Base-by-base conservation (phyloP, 2,888 invertebrate species). In the Spodoptera picta region DNA sequence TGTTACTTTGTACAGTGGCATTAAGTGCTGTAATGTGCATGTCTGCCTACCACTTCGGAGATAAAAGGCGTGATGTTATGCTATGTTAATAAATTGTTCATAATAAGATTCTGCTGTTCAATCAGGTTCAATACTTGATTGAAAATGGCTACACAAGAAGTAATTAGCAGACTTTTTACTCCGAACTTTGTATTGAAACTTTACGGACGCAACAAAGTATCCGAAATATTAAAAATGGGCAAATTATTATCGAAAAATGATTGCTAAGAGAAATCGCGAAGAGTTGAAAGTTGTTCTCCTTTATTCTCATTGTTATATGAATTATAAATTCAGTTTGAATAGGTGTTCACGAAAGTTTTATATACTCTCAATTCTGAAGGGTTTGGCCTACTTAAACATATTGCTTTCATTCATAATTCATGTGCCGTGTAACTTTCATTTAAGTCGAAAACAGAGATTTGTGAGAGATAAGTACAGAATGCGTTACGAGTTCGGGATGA, bases 361-460 rank as follows among this genome's bases (percentile, higher is more conserved):
- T 60, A 69, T 72, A 66, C 73, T 71, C 63, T 45, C 54, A 59
- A 65, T 75, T 69, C 66, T 66, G 55, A 65, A 65, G 70, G 69
- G 62, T 65, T 63, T 58, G 59, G 44, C 61, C 48, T 72, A 75
- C 75, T 73, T 62, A 74, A 77, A 82, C 75, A 80, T 73, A 83
- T 81, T 74, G 77, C 76, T 69, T 80, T 77, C 79, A 80, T 85
- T 77, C 77, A 82, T 78, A 77, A 82, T 84, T 74, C 72, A 82
- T 72, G 70, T 64, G 67, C 44, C 50, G 45, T 23, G 64, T 68
- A 70, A 77, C 75, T 77, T 81, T 68, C 27, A 27, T 64, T 62
- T 53, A 67, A 74, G 57, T 69, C 50, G 49, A 45, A 58, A 23
- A 56, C 50, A 42, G 63, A 75, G 73, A 73, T 77, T 73, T 65